Conservation (phyloP, 2,113 vertebrate genomes). For the Gymnogyps californianus region DNA sequence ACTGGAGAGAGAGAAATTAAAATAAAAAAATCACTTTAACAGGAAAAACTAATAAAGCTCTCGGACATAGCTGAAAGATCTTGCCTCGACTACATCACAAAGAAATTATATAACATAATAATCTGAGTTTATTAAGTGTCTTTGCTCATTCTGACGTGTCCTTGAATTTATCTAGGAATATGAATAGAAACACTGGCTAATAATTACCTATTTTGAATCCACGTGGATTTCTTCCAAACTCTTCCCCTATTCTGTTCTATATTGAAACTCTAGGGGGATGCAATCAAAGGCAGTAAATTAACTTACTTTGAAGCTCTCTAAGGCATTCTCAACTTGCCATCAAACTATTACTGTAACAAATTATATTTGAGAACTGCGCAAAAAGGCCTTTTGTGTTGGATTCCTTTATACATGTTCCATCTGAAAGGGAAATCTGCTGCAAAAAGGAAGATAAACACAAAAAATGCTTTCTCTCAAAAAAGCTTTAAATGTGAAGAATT, state of each 20-base stretch:
- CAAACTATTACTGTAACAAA: neutral
- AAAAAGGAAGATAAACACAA: neutral
- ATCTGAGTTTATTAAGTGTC: neutral
- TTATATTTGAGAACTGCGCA: neutral
- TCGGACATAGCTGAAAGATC: neutral
- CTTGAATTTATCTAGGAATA: constrained; percentile 5
- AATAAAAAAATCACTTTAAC: neutral
- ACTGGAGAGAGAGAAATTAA: neutral
- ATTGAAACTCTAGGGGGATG: neutral
- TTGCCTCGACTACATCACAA: neutral
- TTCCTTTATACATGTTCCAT: neutral
- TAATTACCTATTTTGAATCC: neutral
- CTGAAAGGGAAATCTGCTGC: neutral
- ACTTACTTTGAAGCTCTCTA: neutral
- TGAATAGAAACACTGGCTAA: neutral
- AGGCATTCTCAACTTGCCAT: neutral
- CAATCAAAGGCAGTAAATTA: constrained; percentile 20
- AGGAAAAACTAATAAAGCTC: neutral
- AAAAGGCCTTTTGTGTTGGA: neutral
- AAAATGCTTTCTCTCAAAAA: neutral
- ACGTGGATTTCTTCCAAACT: neutral
- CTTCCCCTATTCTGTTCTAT: neutral
- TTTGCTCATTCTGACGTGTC: neutral
- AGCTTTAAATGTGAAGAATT: neutral
- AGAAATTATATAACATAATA: neutral